phyloP scores from a whole-genome alignment of 2,113 vertebrate genomes.

The Ageneiosus marmoratus region DNA sequence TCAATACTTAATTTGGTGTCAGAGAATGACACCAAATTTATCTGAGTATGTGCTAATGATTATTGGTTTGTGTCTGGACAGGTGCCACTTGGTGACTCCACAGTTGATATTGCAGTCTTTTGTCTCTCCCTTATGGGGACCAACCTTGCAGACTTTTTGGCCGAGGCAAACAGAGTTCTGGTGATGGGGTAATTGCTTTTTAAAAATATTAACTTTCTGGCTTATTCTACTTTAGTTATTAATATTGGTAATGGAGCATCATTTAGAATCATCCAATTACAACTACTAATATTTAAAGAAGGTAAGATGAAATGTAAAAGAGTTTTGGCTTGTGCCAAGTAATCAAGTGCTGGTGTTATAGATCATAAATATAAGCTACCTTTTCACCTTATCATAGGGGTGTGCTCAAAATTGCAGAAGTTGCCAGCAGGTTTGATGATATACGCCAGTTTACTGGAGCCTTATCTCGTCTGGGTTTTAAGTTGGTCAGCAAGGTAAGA shows the following conservation, averaged over 20 bases:
- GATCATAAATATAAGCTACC: neutral
- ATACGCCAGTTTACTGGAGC: slow-evolving; percentile 71
- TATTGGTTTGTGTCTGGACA: slow-evolving; percentile 55
- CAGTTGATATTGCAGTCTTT: slow-evolving; percentile 88
- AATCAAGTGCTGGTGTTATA: neutral
- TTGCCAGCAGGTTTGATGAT: slow-evolving; percentile 88
- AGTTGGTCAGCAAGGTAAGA: slow-evolving; percentile 80
- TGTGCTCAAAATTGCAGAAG: slow-evolving; percentile 87
- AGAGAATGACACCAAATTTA: neutral
- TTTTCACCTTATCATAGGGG: slow-evolving; percentile 72
- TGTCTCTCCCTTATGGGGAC: slow-evolving; percentile 96
- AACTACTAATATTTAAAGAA: neutral
- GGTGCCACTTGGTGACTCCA: slow-evolving; percentile 81
- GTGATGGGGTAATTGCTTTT: slow-evolving; percentile 74
- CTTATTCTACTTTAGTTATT: neutral
- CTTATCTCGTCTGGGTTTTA: slow-evolving; percentile 83
- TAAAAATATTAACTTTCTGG: neutral
- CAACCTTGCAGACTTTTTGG: slow-evolving; percentile 87
- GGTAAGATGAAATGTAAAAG: neutral
- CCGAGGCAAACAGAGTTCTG: slow-evolving; percentile 89
- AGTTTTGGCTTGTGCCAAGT: neutral
- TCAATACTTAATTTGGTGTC: neutral
- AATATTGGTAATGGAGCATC: neutral
- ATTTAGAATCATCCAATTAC: neutral
- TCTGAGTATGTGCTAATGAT: neutral